Percentiles rank a stretch among this genome's conserved stretches.
phyloP scores from a whole-genome alignment of 1,140 invertebrate genomes.

The Portunus trituberculatus region DNA sequence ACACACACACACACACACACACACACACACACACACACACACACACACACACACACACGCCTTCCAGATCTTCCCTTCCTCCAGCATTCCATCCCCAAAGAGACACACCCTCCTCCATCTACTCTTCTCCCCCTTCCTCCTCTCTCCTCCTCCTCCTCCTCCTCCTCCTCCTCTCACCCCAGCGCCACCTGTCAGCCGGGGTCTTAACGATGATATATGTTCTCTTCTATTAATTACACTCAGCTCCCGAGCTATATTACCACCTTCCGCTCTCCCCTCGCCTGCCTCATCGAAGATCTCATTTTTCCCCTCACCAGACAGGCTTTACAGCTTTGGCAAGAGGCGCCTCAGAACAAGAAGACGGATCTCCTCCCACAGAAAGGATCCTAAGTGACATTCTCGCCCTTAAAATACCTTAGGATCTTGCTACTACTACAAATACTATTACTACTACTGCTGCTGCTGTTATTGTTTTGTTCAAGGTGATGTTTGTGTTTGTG shows the following conservation, averaged over 20 bases:
- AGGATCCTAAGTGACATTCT: constrained; percentile 40
- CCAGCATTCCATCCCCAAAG: neutral
- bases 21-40: neutral
- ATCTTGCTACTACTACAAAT: neutral
- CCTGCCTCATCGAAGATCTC: constrained; percentile 68
- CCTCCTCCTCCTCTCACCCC: constrained; percentile 56
- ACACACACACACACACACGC: neutral
- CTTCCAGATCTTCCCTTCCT: too few species aligned
- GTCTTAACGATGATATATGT: constrained; percentile 77
- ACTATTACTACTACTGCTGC: too few species aligned
- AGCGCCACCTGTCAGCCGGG: constrained; percentile 73
- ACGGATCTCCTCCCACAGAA: constrained; percentile 60
- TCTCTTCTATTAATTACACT: constrained; percentile 77
- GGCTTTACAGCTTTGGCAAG: constrained; percentile 64
- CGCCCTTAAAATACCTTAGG: neutral
- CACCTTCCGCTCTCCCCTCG: constrained; percentile 65
- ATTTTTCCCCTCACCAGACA: constrained; percentile 69
- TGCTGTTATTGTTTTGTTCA: neutral
- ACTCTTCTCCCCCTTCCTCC: neutral
- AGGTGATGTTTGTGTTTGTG: neutral
- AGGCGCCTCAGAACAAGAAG: constrained; percentile 50
- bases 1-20: constrained; percentile 21
- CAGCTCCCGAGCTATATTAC: constrained; percentile 73
- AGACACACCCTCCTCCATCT: neutral
- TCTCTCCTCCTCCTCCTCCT: constrained; percentile 30